Conservation (phyloP, 2,797 vertebrate genomes). For the Platalea minor region DNA sequence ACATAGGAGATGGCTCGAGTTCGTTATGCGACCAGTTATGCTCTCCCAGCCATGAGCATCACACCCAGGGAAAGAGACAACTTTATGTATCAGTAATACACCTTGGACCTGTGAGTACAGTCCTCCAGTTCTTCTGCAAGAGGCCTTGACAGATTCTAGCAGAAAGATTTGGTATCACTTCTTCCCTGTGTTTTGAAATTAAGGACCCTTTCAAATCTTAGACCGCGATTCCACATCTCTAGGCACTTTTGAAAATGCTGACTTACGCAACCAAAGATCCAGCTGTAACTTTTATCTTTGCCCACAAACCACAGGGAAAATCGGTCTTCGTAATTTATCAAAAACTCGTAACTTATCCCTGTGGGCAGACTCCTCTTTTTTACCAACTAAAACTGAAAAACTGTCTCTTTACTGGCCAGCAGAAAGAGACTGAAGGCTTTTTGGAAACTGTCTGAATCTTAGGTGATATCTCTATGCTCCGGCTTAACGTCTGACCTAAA, state of each 20-base stretch:
- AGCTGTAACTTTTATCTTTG: background rate
- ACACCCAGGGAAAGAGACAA: background rate
- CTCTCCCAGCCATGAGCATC: background rate
- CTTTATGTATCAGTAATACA: accelerated
- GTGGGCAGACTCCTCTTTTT: background rate
- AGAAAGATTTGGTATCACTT: background rate
- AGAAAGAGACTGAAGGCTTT: background rate
- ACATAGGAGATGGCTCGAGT: accelerated
- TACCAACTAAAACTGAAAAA: background rate
- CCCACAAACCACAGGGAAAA: background rate
- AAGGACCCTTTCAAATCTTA: background rate
- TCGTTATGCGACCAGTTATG: background rate
- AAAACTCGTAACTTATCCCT: background rate
- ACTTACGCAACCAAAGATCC: background rate
- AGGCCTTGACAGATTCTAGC: background rate
- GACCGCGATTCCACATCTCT: accelerated
- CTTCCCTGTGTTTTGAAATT: background rate
- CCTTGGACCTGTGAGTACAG: background rate
- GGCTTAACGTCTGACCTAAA: background rate
- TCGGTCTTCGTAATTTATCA: background rate
- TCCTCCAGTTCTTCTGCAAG: background rate
- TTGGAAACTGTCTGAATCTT: background rate
- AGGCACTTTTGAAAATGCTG: background rate
- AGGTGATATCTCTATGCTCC: background rate
- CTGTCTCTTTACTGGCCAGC: background rate